Evolutionary conservation across 2,888 invertebrate genomes (phyloP).

Genomic region (Cryptus viduatorius): DNA sequence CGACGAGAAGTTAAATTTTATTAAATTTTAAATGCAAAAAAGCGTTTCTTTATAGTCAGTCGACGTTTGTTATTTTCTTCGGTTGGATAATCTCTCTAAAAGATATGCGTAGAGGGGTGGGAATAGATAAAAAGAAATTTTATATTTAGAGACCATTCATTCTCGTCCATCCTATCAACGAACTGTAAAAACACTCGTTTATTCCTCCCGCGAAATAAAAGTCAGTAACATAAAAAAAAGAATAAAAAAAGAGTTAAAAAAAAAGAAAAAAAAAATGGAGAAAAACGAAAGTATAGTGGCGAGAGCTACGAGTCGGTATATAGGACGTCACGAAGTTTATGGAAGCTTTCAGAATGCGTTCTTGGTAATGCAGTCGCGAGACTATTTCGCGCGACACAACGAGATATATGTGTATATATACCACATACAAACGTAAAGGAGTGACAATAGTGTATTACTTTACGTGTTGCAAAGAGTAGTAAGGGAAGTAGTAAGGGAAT

Average conservation of each 20-base stretch:
- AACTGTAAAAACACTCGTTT: constrained; percentile 43
- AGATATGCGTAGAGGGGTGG: background rate
- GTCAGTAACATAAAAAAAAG: background rate
- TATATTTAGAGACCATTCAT: constrained; percentile 24
- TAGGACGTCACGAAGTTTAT: constrained; percentile 42
- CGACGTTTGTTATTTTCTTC: background rate
- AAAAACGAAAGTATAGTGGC: constrained; percentile 2
- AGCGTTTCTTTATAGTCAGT: too few relatives aligned
- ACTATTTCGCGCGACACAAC: constrained; percentile 36
- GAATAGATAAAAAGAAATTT: background rate
- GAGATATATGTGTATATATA: background rate
- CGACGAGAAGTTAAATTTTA: too few relatives aligned
- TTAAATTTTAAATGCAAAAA: too few relatives aligned
- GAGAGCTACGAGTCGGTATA: background rate
- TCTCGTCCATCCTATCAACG: constrained; percentile 13
- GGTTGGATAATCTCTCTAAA: background rate
- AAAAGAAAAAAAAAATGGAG: background rate
- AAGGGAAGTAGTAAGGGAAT: background rate
- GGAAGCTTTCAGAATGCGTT: constrained; percentile 55
- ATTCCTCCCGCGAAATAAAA: constrained; percentile 43
- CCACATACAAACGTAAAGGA: background rate
- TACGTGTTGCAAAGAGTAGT: background rate
- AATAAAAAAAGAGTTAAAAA: background rate
- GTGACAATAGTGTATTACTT: constrained; percentile 11
- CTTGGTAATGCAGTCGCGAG: constrained; percentile 42